A percentile compares a stretch with the other conserved stretches of the same genome.
phyloP scores from a whole-genome alignment of 92 coral and sea anemone genomes.

The Micromussa lordhowensis region DNA sequence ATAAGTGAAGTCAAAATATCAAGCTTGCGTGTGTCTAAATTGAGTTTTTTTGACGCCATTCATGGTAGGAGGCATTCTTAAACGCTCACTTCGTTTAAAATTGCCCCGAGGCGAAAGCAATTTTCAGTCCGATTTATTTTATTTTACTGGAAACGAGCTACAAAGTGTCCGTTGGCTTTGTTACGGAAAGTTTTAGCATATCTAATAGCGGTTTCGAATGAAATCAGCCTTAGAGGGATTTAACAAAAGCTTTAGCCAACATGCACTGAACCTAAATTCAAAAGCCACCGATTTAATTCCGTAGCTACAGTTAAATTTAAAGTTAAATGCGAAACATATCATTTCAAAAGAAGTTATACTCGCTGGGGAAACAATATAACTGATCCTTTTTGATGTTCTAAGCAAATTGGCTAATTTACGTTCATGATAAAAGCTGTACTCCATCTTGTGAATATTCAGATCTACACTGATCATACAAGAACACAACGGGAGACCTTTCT shows the following conservation, averaged over 20 bases:
- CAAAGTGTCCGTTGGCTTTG: background rate
- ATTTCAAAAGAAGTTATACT: background rate
- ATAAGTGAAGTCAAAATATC: slow-evolving; percentile 8
- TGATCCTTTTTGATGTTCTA: background rate
- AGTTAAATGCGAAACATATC: background rate
- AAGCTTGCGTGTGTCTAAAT: background rate
- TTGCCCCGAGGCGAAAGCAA: background rate
- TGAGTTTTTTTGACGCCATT: background rate
- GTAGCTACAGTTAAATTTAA: background rate
- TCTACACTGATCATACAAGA: background rate
- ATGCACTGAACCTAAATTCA: background rate
- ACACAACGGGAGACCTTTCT: background rate
- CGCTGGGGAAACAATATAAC: background rate
- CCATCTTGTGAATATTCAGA: background rate
- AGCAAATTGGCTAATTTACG: slow-evolving; percentile 24
- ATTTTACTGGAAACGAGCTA: no score
- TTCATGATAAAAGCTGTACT: background rate
- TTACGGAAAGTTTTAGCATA: background rate
- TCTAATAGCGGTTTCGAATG: background rate
- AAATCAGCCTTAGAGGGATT: background rate
- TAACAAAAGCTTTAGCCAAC: background rate
- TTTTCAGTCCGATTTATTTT: slow-evolving; percentile 7
- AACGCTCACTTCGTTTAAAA: background rate
- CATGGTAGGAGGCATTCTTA: slow-evolving; percentile 5
- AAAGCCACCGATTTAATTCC: background rate